Base-by-base conservation (phyloP, 2,113 vertebrate species). In the Spea multiplicata region DNA sequence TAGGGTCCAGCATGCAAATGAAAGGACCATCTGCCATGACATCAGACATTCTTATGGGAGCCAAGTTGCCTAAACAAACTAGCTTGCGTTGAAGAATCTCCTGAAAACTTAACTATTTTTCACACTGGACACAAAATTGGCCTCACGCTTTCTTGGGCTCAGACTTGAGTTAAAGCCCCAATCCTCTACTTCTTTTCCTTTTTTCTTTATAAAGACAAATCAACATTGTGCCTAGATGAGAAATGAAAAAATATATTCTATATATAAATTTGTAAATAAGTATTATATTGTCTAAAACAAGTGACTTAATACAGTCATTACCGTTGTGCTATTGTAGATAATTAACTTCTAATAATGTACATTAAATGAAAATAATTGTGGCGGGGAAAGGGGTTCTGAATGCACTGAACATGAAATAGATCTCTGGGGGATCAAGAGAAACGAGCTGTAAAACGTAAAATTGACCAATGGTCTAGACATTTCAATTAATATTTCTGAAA, bases 1-100 rank as follows among this genome's bases (percentile, higher is more conserved):
- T 98, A 79, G 97, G 97, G 30, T 96, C 96, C 81, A 97, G 97
- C 84, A 97, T 99, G 96, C 95, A 95, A 52, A 98, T 98, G 96
- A 97, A 96, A 81, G 95, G 93, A 72, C 95, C 95, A 0, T 66
- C 74, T 13, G 91, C 92, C 0, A 90, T 94, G 81, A 88, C 89
- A 68, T 91, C 95, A 2, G 94, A 95, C 71, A 93, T 96, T 78
- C 88, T 96, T 55, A 93, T 95, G 86, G 92, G 94, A 85, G 89
- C 88, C 86, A 93, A 90, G 84, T 86, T 85, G 78, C 89, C 88
- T 17, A 93, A 92, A 88, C 94, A 92, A 84, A 89, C 89, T 5
- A 90, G 90, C 85, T 86, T 93, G 78, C 92, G 91, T 68, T 90
- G 86, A 93, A 84, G 77, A 78, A 77, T 50, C 45, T 52, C 44